Evolutionary conservation across 2,113 vertebrate genomes (phyloP).

Genomic region (Arothron firmamentum): DNA sequence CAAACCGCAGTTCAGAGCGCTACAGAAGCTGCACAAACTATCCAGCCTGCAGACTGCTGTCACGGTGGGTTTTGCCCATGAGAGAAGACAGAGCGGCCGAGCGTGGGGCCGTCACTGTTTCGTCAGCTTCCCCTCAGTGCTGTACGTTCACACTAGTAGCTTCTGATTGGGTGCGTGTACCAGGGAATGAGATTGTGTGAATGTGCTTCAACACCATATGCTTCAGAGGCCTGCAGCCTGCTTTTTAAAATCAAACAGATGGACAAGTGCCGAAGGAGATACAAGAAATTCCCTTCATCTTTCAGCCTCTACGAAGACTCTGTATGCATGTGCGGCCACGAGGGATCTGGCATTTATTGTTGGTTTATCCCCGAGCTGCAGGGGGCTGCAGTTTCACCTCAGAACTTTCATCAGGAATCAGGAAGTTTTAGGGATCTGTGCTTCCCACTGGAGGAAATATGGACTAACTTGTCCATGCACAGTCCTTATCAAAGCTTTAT

Average conservation of each 20-base stretch:
- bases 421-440: too few relatives aligned
- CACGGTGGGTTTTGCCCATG: conserved; percentile 13
- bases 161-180: conserved; percentile 20
- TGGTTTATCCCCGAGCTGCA: neutral
- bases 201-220: conserved; percentile 34
- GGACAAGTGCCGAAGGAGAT: conserved; percentile 38
- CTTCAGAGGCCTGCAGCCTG: conserved; percentile 46
- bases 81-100: conserved; percentile 46
- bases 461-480: too few relatives aligned
- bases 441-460: too few relatives aligned
- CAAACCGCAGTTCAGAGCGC: neutral
- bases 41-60: conserved; percentile 23
- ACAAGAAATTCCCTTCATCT: conserved; percentile 29
- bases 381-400: too few relatives aligned
- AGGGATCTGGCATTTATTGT: conserved; percentile 8
- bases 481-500: too few relatives aligned
- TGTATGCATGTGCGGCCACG: conserved; percentile 18
- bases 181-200: neutral
- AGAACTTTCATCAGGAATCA: too few relatives aligned
- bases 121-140: conserved; percentile 54
- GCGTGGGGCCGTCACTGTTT: conserved; percentile 49
- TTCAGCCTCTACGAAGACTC: conserved; percentile 25
- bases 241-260: conserved; percentile 51
- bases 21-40: conserved; percentile 9
- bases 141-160: conserved; percentile 47